phyloP scores from a whole-genome alignment of 2,113 vertebrate genomes.

The Connochaetes taurinus region DNA sequence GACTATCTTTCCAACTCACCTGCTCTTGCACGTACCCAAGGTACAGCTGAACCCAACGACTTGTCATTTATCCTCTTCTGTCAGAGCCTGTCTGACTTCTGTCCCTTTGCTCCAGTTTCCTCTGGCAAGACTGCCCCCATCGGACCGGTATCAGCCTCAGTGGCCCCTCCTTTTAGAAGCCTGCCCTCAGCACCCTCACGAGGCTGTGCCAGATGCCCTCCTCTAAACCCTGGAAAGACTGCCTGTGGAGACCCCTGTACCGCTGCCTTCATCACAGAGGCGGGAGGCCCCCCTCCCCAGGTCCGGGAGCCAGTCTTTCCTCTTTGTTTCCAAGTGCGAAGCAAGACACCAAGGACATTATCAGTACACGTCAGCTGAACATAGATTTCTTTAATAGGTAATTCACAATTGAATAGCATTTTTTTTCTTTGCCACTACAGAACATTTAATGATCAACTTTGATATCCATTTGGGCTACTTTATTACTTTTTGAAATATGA shows the following conservation, averaged over 20 bases:
- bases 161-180: neutral
- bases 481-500: neutral
- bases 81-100: neutral
- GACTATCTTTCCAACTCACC: neutral
- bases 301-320: neutral
- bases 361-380: neutral
- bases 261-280: neutral
- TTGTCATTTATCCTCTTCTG: neutral
- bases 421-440: neutral
- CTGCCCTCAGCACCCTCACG: neutral
- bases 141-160: neutral
- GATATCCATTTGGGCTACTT: neutral
- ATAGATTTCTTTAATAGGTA: neutral
- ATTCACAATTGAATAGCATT: neutral
- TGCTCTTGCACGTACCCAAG: neutral
- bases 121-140: neutral
- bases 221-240: neutral
- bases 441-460: neutral
- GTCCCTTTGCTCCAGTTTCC: neutral
- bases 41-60: neutral
- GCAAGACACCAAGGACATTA: neutral
- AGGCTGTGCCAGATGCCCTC: neutral
- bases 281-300: neutral
- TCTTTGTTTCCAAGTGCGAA: neutral
- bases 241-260: neutral